Conservation (phyloP, 2,797 vertebrate genomes). For the Microctenopoma stevenorrisi region DNA sequence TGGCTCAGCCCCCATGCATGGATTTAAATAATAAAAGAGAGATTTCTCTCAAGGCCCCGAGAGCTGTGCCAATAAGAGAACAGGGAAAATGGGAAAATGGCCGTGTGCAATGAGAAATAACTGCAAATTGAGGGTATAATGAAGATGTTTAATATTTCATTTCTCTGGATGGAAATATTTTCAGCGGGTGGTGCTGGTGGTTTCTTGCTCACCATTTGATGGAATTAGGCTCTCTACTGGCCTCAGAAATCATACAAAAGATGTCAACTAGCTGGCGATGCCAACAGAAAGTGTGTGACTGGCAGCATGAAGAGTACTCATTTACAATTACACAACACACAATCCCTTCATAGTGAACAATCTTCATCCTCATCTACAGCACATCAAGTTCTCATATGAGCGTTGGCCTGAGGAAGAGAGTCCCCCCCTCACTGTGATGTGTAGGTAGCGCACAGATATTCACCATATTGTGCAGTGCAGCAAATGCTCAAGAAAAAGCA, state of each 20-base stretch:
- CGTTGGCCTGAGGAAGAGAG: conserved; percentile 59
- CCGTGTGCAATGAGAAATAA: conserved; percentile 85
- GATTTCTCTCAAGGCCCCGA: conserved; percentile 86
- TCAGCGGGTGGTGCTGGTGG: conserved; percentile 64
- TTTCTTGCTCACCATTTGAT: conserved; percentile 69
- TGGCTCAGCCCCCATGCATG: conserved; percentile 83
- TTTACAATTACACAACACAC: conserved; percentile 83
- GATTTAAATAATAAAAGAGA: conserved; percentile 91
- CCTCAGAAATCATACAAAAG: conserved; percentile 72
- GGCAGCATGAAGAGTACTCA: conserved; percentile 81
- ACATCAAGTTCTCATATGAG: conserved; percentile 73
- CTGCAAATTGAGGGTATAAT: conserved; percentile 89
- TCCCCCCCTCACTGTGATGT: conserved; percentile 52
- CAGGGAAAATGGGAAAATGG: conserved; percentile 82
- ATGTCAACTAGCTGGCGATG: conserved; percentile 74
- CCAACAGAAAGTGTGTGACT: conserved; percentile 51
- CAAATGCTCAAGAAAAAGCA: conserved; percentile 44
- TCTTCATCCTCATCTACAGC: conserved; percentile 62
- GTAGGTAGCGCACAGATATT: conserved; percentile 40
- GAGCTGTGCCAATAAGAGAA: conserved; percentile 82
- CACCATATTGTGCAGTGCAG: conserved; percentile 13
- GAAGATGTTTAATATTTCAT: conserved; percentile 90
- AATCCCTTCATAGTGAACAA: conserved; percentile 60
- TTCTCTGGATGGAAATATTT: conserved; percentile 84
- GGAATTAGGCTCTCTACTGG: conserved; percentile 74